Percentiles rank a stretch among this genome's conserved stretches.
Conservation (phyloP, 2,797 vertebrate species). For the Sebastes matsubarae region DNA sequence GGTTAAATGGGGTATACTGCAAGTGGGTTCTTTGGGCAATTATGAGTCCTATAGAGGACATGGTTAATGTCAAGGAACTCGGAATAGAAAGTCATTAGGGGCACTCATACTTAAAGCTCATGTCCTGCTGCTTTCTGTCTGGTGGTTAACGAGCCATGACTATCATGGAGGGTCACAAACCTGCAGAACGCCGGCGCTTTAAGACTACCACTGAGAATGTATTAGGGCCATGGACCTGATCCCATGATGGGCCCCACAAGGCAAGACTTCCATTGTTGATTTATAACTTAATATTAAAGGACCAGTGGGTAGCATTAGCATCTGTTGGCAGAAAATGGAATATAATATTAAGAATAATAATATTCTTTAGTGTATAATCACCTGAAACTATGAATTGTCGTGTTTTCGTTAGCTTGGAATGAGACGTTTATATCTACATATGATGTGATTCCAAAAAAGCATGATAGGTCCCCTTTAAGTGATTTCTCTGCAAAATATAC, state of each 20-base stretch:
- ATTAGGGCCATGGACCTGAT: not conserved
- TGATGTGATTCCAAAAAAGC: no score
- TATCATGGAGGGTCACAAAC: not conserved
- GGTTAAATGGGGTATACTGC: no score
- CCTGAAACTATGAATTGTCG: no score
- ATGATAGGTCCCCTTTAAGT: no score
- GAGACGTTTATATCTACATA: no score
- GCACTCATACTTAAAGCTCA: not conserved
- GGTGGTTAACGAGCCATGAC: conserved; percentile 17
- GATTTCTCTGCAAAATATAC: not conserved
- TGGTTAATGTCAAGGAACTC: conserved; percentile 5
- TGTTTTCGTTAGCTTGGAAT: no score
- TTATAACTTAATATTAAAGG: not conserved
- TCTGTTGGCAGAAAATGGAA: not conserved
- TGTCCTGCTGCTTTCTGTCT: conserved; percentile 3
- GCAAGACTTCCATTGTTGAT: not conserved
- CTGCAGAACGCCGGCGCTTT: not conserved
- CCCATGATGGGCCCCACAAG: not conserved
- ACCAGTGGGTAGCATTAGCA: not conserved
- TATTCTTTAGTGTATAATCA: no score
- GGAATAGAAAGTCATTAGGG: conserved; percentile 13
- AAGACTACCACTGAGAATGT: not conserved
- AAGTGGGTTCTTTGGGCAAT: not conserved
- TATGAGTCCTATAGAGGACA: not conserved
- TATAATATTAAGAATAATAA: no score